These are phyloP conservation scores for Tyto alba DNA, from an alignment of 2,113 vertebrate genomes.

Conservation along the genomic window DNA sequence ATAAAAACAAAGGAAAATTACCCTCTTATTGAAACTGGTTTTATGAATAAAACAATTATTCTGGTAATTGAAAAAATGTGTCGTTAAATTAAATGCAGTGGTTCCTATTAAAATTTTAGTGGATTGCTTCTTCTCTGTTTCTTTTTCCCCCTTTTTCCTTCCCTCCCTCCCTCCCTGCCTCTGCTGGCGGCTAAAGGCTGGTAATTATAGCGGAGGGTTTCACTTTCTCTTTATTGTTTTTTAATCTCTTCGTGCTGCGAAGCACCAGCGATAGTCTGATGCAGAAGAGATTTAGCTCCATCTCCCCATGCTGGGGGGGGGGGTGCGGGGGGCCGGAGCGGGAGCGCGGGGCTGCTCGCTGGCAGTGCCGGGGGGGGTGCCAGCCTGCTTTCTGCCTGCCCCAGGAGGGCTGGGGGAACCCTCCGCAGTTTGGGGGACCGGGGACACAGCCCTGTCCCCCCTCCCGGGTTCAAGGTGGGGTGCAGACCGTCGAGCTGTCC, in stretches of 20 bases:
- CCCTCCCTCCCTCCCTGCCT: constrained; percentile 11
- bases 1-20: constrained; percentile 82
- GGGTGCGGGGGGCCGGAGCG: background rate
- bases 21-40: constrained; percentile 81
- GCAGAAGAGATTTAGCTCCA: constrained; percentile 67
- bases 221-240: constrained; percentile 82
- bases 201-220: constrained; percentile 79
- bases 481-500: background rate
- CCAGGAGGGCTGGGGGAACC: background rate
- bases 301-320: background rate
- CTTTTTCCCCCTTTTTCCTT: background rate
- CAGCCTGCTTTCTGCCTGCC: background rate
- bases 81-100: constrained; percentile 86
- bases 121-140: constrained; percentile 64
- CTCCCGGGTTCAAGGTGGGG: accelerated
- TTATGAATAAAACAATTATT: constrained; percentile 88
- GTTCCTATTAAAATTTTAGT: constrained; percentile 87
- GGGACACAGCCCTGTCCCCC: background rate
- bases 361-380: background rate
- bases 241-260: constrained; percentile 78
- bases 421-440: background rate
- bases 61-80: constrained; percentile 88
- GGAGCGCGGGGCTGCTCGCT: background rate
- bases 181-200: constrained; percentile 75
- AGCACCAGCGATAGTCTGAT: constrained; percentile 68